These are phyloP conservation scores for Caenorhabditis sp. DNA, from an alignment of 2,888 invertebrate genomes.

Conservation along the genomic window DNA sequence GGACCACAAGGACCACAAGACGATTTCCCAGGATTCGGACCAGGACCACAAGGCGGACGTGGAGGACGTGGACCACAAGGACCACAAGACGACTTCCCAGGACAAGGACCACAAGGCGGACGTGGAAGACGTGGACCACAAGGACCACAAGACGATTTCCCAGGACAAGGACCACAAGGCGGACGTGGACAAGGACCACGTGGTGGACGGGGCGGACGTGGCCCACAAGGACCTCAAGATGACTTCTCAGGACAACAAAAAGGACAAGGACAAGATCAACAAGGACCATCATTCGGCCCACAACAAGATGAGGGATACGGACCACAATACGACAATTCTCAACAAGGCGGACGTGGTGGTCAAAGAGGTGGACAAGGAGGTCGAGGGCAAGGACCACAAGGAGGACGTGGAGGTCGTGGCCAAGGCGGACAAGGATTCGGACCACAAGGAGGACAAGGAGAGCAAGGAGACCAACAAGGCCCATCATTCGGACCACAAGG, in stretches of 20 bases:
- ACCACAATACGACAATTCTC: background rate
- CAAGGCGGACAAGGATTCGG: background rate
- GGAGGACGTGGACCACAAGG: conserved; percentile 1
- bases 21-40: background rate
- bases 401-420: background rate
- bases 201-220: conserved; percentile 15
- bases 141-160: conserved; percentile 9
- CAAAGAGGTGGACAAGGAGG: background rate
- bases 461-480: background rate
- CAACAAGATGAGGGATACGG: background rate
- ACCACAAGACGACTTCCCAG: background rate
- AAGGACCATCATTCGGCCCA: too few species aligned
- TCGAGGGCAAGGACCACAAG: background rate
- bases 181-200: background rate
- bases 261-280: conserved; percentile 5
- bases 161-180: conserved; percentile 10
- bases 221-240: conserved; percentile 7
- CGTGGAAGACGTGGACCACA: background rate
- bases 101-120: background rate
- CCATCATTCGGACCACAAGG: background rate
- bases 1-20: conserved; percentile 2
- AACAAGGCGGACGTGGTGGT: background rate
- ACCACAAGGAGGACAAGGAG: background rate
- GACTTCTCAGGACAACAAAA: conserved; percentile 16
- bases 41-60: background rate